Evolutionary conservation across 1,140 invertebrate genomes (phyloP), one percentile per base, ranked within the genome.

Genomic region (Rhopalosiphum padi): DNA sequence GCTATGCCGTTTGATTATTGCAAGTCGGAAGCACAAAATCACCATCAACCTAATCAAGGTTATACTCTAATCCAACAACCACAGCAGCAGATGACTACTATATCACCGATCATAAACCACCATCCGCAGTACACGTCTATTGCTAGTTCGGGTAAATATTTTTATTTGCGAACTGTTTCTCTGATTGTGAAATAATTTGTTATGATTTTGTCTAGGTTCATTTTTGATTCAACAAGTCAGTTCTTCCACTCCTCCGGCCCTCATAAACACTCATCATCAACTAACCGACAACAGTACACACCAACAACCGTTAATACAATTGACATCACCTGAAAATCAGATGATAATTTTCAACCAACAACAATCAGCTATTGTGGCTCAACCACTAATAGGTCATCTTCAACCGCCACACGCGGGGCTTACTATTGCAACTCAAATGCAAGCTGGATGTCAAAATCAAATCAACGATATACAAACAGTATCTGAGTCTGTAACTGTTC

Each of bases 271-370:
- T 41, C 90, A 92, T 35, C 90, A 77, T 91, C 91, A 83, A 55
- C 15, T 93, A 53, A 46, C 82, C 2, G 91, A 93, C 21, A 86
- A 18, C 4, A 51, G 5, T 30, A 22, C 68, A 51, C 91, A 93
- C 5, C 91, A 55, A 55, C 91, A 93, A 48, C 91, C 91, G 0
- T 86, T 93, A 68, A 53, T 93, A 53, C 91, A 93, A 35, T 43
- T 93, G 46, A 41, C 91, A 3, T 93, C 91, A 0, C 91, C 91
- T 22, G 91, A 93, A 43, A 93, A 93, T 93, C 91, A 93, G 55
- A 93, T 93, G 91, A 85, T 93, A 0, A 86, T 93, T 93, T 93
- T 93, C 48, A 93, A 93, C 15, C 91, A 93, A 93, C 91, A 93
- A 51, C 91, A 93, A 35, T 93, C 91, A 0, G 91, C 91, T 9